Base-by-base conservation (phyloP, 2,888 invertebrate species). In the Chymomyza procnemis region DNA sequence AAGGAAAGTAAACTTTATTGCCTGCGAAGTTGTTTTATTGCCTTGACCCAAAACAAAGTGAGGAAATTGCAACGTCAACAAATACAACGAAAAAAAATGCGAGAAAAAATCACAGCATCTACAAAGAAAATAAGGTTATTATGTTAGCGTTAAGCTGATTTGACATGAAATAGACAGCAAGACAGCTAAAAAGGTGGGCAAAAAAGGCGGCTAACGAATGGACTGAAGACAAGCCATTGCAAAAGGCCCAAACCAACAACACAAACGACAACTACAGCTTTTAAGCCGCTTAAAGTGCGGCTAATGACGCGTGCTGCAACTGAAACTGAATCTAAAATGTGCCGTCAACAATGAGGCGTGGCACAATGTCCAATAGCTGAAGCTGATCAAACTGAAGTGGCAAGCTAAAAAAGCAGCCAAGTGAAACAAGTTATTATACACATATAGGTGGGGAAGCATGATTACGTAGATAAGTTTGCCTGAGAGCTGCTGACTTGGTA, bases 81-180 rank as follows among this genome's bases (percentile, higher is more conserved):
- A 19, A 50, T 41, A 54, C n/a, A n/a, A n/a, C n/a, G n/a, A n/a
- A n/a, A n/a, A n/a, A n/a, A n/a, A n/a, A n/a, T n/a, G n/a, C n/a
- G n/a, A 46, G 19, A 48, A 41, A 34, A 46, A 59, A 21, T 85
- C 22, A n/a, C 22, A 59, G 46, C 41, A 18, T 18, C 19, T 78
- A 87, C 85, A 85, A 83, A 41, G 84, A 81, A 83, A 87, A 83
- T 83, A 87, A 87, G 82, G 87, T 87, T 78, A 87, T 83, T 83
- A 87, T 80, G 82, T 73, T 75, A 71, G 72, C 78, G 64, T 83
- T 87, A 87, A 87, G 87, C 78, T 64, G 83, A 87, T 87, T 87
- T 83, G 80, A 80, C 74, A 74, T 73, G 71, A 66, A 62, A 73
- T 56, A 30, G 48, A 66, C 41, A 66, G 46, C 48, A 12, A n/a